These are phyloP conservation scores for Minunthozetes semirufus DNA, from an alignment of 2,888 invertebrate species.

Conservation along the genomic window DNA sequence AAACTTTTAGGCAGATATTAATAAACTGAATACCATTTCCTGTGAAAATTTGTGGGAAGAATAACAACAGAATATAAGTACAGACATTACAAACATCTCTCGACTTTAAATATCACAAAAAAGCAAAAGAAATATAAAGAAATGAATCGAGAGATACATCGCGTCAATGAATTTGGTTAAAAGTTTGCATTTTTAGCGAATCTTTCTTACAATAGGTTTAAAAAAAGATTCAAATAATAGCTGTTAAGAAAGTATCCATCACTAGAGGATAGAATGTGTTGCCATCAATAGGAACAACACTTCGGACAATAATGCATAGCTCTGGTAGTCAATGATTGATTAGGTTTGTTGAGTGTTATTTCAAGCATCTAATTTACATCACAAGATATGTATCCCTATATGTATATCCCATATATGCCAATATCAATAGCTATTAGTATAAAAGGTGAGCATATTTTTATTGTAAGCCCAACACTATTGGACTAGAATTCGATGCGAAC, in stretches of 20 bases:
- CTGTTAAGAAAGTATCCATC: background rate
- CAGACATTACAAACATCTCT: background rate
- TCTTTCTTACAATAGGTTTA: background rate
- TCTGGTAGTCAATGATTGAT: slow-evolving; percentile 4
- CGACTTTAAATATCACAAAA: background rate
- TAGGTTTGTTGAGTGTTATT: slow-evolving; percentile 3
- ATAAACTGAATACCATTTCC: slow-evolving; percentile 6
- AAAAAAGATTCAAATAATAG: background rate
- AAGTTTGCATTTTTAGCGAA: background rate
- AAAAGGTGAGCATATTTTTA: background rate
- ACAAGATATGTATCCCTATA: background rate
- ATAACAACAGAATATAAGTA: background rate
- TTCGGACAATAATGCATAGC: background rate
- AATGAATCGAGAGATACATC: background rate
- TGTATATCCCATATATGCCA: no score
- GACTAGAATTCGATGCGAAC: background rate
- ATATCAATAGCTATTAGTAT: background rate
- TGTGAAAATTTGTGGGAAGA: background rate
- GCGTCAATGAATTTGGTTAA: slow-evolving; percentile 7
- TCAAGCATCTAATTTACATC: slow-evolving; percentile 25
- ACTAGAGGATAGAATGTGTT: background rate
- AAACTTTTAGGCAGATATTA: background rate
- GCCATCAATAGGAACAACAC: background rate
- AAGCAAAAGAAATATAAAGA: background rate
- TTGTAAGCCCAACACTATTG: background rate